Percentiles rank a stretch among this genome's conserved stretches.
Evolutionary conservation across 2,113 vertebrate genomes (phyloP).

Genomic region (Mormyrus iriodes): DNA sequence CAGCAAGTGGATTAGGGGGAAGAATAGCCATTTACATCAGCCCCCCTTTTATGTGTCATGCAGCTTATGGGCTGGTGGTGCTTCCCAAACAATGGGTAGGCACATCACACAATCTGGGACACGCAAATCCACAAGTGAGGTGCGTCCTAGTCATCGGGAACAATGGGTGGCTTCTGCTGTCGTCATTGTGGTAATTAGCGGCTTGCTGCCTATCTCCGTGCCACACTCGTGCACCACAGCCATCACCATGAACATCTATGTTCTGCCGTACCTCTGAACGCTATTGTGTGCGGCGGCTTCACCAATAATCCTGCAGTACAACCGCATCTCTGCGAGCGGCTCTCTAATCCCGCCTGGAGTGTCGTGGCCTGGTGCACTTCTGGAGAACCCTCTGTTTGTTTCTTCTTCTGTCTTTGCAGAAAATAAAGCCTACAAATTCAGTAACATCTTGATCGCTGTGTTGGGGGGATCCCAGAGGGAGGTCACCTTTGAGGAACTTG

Average conservation of each 20-base stretch:
- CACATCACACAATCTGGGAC: constrained; percentile 52
- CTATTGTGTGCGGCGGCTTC: constrained; percentile 55
- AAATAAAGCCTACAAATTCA: constrained; percentile 32
- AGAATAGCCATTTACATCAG: constrained; percentile 70
- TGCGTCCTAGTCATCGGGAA: constrained; percentile 38
- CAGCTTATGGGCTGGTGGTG: constrained; percentile 68
- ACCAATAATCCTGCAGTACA: constrained; percentile 66
- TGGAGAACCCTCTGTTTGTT: constrained; percentile 11
- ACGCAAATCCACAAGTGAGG: constrained; percentile 65
- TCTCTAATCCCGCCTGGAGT: constrained; percentile 46
- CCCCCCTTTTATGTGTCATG: constrained; percentile 65
- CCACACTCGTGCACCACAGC: constrained; percentile 64
- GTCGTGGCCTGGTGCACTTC: constrained; percentile 51
- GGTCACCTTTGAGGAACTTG: constrained; percentile 48
- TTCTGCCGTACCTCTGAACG: constrained; percentile 42
- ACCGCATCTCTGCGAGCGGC: constrained; percentile 53
- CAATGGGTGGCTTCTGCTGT: constrained; percentile 50
- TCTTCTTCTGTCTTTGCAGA: constrained; percentile 9
- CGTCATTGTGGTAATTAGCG: constrained; percentile 63
- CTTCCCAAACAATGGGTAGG: constrained; percentile 64
- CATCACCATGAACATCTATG: constrained; percentile 49
- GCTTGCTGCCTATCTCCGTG: constrained; percentile 62
- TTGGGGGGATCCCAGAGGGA: background rate
- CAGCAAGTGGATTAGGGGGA: constrained; percentile 66
- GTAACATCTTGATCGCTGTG: constrained; percentile 40